phyloP scores from a whole-genome alignment of 1,140 invertebrate species.

The Eriosoma lanigerum region DNA sequence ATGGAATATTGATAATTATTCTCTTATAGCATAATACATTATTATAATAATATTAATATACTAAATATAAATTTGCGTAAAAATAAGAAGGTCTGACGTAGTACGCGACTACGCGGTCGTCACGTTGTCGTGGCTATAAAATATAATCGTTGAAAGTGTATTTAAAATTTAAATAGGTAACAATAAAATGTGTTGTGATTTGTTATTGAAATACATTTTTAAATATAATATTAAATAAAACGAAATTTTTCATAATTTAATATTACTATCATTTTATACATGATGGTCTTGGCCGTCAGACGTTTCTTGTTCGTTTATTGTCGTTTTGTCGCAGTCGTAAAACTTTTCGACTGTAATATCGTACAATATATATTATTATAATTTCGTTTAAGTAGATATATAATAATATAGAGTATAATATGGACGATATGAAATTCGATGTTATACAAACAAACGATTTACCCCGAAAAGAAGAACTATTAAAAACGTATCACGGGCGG shows the following conservation, averaged over 20 bases:
- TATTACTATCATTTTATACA: background rate
- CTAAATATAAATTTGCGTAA: background rate
- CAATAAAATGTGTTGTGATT: background rate
- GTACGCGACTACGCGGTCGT: background rate
- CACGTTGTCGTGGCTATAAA: background rate
- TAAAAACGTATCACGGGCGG: conserved; percentile 28
- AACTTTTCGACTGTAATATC: background rate
- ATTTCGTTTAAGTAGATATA: background rate
- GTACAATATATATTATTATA: background rate
- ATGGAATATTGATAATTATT: conserved; percentile 9
- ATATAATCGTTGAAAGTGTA: conserved; percentile 4
- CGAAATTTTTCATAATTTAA: background rate
- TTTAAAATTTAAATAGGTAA: too few relatives aligned
- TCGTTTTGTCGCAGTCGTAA: too few relatives aligned
- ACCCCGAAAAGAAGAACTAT: conserved; percentile 7
- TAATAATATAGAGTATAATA: too few relatives aligned
- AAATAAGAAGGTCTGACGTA: conserved; percentile 17
- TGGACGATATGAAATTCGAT: background rate
- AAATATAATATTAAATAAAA: conserved; percentile 1
- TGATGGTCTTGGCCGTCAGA: too few relatives aligned
- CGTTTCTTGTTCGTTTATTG: too few relatives aligned
- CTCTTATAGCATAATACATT: background rate
- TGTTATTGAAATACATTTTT: background rate
- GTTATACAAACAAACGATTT: conserved; percentile 12
- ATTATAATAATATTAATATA: background rate